A percentile compares a stretch with the other conserved stretches of the same genome.
Evolutionary conservation across 2,888 invertebrate species (phyloP).

Genomic region (Nesidiocoris tenuis): DNA sequence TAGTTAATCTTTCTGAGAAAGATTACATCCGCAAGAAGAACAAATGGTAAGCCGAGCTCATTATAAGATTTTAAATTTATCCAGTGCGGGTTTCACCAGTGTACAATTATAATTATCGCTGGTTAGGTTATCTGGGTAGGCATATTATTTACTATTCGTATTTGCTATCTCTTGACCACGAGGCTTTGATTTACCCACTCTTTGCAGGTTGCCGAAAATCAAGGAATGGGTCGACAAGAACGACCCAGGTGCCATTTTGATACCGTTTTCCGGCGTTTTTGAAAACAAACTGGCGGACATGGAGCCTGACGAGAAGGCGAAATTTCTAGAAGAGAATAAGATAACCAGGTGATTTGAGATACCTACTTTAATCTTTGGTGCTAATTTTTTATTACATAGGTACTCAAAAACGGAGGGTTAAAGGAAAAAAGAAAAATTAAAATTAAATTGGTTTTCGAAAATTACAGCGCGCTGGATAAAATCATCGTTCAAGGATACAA

Average conservation of each 20-base stretch:
- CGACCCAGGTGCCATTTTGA: constrained; percentile 88
- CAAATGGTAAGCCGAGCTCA: constrained; percentile 84
- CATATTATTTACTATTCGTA: background rate
- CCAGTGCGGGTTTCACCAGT: background rate
- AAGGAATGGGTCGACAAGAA: constrained; percentile 98
- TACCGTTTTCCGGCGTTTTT: constrained; percentile 93
- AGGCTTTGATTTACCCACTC: too few species aligned
- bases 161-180: background rate
- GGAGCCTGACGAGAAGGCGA: constrained; percentile 70
- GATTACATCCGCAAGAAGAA: constrained; percentile 98
- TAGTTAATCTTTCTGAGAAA: constrained; percentile 95
- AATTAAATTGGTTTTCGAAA: too few species aligned
- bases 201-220: constrained; percentile 90
- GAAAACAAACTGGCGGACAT: constrained; percentile 85
- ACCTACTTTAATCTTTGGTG: too few species aligned
- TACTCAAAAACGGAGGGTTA: too few species aligned
- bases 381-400: too few species aligned
- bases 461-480: constrained; percentile 84
- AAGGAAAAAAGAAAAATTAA: too few species aligned
- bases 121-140: background rate
- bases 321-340: constrained; percentile 78
- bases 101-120: background rate
- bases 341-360: constrained; percentile 80
- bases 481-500: constrained; percentile 97
- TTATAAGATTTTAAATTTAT: background rate